phyloP scores from a whole-genome alignment of 2,113 vertebrate genomes.

The Corvus moneduloides region DNA sequence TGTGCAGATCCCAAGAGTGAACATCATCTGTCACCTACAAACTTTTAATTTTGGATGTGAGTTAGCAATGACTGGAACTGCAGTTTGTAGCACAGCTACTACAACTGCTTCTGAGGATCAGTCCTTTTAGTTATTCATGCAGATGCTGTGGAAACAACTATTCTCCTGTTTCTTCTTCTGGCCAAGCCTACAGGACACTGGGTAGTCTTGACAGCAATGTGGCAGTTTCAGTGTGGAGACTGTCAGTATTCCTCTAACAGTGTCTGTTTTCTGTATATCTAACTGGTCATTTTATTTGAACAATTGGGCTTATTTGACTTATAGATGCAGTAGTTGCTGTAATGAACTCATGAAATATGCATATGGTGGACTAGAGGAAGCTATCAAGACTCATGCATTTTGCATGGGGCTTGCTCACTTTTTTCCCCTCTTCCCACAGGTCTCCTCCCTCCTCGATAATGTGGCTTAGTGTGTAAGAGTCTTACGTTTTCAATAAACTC shows the following conservation, averaged over 20 bases:
- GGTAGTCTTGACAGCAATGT: not conserved
- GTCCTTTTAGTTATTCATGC: not conserved
- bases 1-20: not conserved
- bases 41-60: not conserved
- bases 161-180: not conserved
- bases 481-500: not conserved
- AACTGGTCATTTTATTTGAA: not conserved
- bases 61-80: not conserved
- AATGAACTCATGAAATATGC: conserved; percentile 48
- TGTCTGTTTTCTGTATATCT: not conserved
- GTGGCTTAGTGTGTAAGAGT: not conserved
- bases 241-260: not conserved
- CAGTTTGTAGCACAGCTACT: not conserved
- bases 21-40: rapidly evolving
- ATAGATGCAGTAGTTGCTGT: not conserved
- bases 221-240: not conserved
- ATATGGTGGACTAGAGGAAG: conserved; percentile 18
- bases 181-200: not conserved
- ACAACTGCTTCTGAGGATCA: not conserved
- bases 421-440: not conserved
- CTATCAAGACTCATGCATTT: conserved; percentile 43
- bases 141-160: not conserved
- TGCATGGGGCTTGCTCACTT: not conserved
- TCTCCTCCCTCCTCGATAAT: not conserved
- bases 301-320: conserved; percentile 6